phyloP scores from a whole-genome alignment of 2,888 invertebrate species.

The Sphecodes monilicornis region DNA sequence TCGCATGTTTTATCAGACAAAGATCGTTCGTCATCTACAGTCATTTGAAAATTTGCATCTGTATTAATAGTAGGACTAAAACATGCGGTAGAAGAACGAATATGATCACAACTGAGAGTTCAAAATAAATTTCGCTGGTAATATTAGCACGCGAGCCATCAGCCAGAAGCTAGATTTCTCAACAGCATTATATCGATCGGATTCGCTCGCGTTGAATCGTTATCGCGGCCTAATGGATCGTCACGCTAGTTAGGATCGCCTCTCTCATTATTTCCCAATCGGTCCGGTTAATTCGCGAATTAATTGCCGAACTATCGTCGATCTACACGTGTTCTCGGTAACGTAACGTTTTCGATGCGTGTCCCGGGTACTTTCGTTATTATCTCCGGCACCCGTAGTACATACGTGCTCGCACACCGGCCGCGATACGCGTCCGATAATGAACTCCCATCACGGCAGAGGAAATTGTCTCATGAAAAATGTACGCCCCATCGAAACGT shows the following conservation, averaged over 20 bases:
- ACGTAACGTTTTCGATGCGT: slow-evolving; percentile 70
- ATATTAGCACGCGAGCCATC: not conserved
- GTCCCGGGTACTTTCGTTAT: slow-evolving; percentile 66
- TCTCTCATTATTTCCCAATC: slow-evolving; percentile 50
- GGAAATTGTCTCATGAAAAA: slow-evolving; percentile 80
- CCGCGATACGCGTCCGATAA: slow-evolving; percentile 72
- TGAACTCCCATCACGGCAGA: slow-evolving; percentile 75
- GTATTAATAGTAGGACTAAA: not conserved
- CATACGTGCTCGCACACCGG: slow-evolving; percentile 37
- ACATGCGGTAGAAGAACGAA: not conserved
- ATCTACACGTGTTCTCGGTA: slow-evolving; percentile 77
- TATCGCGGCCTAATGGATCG: not conserved
- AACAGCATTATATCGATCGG: slow-evolving; percentile 3
- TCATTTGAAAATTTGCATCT: not conserved
- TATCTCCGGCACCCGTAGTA: slow-evolving; percentile 44
- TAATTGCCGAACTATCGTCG: slow-evolving; percentile 75
- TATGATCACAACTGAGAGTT: not conserved
- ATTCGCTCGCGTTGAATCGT: slow-evolving; percentile 21
- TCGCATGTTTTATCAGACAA: not conserved
- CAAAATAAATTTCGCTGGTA: not conserved
- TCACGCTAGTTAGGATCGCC: slow-evolving; percentile 41
- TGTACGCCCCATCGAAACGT: slow-evolving; percentile 70
- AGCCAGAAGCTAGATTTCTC: not conserved
- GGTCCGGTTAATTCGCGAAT: slow-evolving; percentile 64
- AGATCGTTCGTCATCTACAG: not conserved